Base-by-base conservation (phyloP, 1,140 invertebrate genomes). In the Pogonognathellus flavescens region DNA sequence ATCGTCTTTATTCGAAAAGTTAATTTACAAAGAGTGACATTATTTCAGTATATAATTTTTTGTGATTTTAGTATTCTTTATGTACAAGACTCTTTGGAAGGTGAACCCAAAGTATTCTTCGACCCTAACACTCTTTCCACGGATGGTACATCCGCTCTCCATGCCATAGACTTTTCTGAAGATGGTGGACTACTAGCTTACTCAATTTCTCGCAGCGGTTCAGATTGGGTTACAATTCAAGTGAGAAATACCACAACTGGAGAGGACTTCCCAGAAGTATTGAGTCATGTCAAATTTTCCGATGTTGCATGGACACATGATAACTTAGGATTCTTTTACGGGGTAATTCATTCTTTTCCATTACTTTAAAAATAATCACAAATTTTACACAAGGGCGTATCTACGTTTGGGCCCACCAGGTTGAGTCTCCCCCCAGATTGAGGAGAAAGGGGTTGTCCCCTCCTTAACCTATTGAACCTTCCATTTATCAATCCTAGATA, bases 261-360 rank as follows among this genome's bases (percentile, higher is more conserved):
- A 82, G 93, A 97, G 90, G 96, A 99, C 90, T 95, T 97, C 87
- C 93, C 94, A 7, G 98, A 99, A 91, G 92, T 94, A 13, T 91
- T 99, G 84, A 94, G 96, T 89, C 95, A 96, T 90, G 95, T 98
- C 0, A 99, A 99, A 91, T 99, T 96, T 91, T 95, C 96, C 0
- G 92, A 93, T 13, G 93, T 99, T 90, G 93, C 96, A 0, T 99
- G 98, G 97, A 97, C 97, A 55, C 96, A 97, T 89, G 97, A 99
- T 90, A 95, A 98, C 90, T 94, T 94, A 89, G 98, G 98, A 80
- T 93, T 99, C 84, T 99, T 99, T 91, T 99, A 99, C 92, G 95
- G 95, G 88, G 95, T 96, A 92, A n/a, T n/a, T n/a, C n/a, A n/a
- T n/a, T n/a, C n/a, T n/a, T n/a, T n/a, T n/a, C n/a, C n/a, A n/a